Conservation (phyloP, 2,113 vertebrate species). For the sheep (Ovis aries) region DNA sequence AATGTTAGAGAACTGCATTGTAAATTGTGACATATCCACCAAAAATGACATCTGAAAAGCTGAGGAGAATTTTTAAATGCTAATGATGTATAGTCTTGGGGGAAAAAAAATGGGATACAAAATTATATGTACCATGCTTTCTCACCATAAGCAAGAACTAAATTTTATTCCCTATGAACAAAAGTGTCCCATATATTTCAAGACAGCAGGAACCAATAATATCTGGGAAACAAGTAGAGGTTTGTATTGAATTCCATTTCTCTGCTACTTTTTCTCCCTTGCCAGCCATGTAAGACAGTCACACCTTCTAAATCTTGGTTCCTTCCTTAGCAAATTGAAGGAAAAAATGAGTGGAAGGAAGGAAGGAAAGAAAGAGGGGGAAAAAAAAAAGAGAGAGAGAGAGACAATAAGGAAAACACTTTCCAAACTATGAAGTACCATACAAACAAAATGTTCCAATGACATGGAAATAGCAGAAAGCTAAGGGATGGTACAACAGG, state of each 20-base stretch:
- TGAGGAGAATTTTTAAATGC: neutral
- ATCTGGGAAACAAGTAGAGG: neutral
- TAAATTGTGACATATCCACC: constrained; percentile 13
- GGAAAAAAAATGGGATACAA: neutral
- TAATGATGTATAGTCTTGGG: neutral
- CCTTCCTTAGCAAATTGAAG: neutral
- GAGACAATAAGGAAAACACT: neutral
- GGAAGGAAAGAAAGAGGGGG: neutral
- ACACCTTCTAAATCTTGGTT: neutral
- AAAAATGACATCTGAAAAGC: neutral
- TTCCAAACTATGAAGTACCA: neutral
- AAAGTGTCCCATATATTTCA: neutral
- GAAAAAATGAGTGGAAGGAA: neutral
- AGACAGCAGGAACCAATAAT: neutral
- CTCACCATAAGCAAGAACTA: constrained; percentile 7
- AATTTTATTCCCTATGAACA: constrained; percentile 26
- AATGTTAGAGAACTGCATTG: neutral
- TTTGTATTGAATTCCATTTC: neutral
- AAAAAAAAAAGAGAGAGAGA: neutral
- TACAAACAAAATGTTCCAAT: neutral
- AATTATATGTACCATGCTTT: constrained; percentile 1
- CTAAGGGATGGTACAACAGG: neutral
- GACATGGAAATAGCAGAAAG: neutral
- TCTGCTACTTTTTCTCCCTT: neutral
- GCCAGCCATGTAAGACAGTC: neutral